Base-by-base conservation (phyloP, 2,888 invertebrate genomes). In the Tachina fera region DNA sequence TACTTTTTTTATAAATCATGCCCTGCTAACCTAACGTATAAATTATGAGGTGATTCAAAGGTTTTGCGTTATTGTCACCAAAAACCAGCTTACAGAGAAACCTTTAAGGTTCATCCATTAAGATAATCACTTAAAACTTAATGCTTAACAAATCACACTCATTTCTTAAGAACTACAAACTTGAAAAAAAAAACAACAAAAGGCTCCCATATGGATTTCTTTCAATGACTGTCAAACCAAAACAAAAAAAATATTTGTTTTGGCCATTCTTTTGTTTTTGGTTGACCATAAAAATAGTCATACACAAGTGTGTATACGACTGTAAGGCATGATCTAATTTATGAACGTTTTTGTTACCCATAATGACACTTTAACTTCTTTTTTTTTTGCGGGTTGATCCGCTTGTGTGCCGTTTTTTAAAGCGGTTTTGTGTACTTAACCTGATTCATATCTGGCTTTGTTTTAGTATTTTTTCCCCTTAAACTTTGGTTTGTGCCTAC, bases 391-490 rank as follows among this genome's bases (percentile, higher is more conserved):
- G 8, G 3, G 51, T 53, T 70, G 61, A 76, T 76, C 47, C 60
- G 51, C 61, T 56, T 70, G 13, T 65, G 49, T 63, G 70, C 74
- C 49, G 45, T 61, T 72, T 58, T 51, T 63, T 47, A 67, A 31
- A 67, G 72, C 72, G 31, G 43, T 65, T 71, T 83, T 56, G 58
- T 45, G 65, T 77, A 77, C 77, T 83, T 86, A 86, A 83, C 86
- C 86, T 79, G 86, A 86, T 86, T 86, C 79, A 76, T 83, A 86
- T 83, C 86, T 67, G 78, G 58, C 53, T 79, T 76, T 78, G 39
- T 77, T 72, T 74, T 41, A 58, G 31, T 58, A 41, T 43, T n/a
- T 63, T 16, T 58, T 43, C 65, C 41, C 39, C 9, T 19, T 9
- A 13, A 41, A 68, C 16, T 61, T 78, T 71, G 70, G 61, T 78